These are phyloP conservation scores for Drosophila tropicalis DNA, from an alignment of 1,140 invertebrate genomes.

Conservation along the genomic window DNA sequence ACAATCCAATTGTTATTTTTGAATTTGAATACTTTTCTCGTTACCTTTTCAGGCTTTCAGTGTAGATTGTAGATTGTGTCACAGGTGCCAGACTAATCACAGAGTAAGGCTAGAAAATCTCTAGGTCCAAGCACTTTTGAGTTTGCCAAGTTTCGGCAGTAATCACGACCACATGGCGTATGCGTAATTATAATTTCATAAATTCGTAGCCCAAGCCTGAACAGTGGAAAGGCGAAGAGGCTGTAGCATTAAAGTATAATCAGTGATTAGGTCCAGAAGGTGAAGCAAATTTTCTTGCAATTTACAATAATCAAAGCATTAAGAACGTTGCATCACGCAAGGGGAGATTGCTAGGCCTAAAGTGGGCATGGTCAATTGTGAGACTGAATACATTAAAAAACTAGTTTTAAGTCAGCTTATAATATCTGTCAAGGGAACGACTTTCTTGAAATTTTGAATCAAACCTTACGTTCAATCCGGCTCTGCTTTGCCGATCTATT, in stretches of 20 bases:
- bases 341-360: too few relatives aligned
- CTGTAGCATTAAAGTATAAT: not conserved
- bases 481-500: too few relatives aligned
- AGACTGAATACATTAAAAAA: too few relatives aligned
- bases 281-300: not conserved
- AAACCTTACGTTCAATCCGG: too few relatives aligned
- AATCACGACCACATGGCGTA: slow-evolving; percentile 35
- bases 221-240: not conserved
- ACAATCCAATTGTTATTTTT: too few relatives aligned
- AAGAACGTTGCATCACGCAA: too few relatives aligned
- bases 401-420: too few relatives aligned
- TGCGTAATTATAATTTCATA: slow-evolving; percentile 66
- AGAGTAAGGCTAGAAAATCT: slow-evolving; percentile 2
- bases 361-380: too few relatives aligned
- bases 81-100: slow-evolving; percentile 45
- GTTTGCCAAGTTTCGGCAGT: not conserved
- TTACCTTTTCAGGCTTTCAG: not conserved
- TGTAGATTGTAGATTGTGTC: slow-evolving; percentile 31
- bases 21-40: too few relatives aligned
- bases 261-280: not conserved
- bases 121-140: slow-evolving; percentile 6
- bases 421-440: too few relatives aligned
- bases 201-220: slow-evolving; percentile 16
- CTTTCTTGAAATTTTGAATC: too few relatives aligned
- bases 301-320: not conserved